phyloP scores from a whole-genome alignment of 2,797 vertebrate species.

The Lagodon rhomboides region DNA sequence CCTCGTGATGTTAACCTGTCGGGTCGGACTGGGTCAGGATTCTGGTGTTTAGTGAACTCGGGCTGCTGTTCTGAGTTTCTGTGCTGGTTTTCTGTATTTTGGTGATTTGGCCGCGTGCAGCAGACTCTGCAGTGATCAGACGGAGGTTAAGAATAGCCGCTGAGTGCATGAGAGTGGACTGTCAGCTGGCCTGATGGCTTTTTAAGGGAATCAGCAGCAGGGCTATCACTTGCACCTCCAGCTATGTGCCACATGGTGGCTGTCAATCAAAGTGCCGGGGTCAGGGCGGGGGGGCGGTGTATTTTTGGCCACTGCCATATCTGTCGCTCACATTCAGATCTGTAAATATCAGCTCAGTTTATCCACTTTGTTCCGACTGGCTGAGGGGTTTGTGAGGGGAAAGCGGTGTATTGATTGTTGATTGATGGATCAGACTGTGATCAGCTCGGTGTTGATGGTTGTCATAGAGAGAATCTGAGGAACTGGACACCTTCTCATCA shows the following conservation, averaged over 20 bases:
- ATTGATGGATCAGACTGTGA: constrained; percentile 3
- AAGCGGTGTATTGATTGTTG: background rate
- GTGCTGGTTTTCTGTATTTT: constrained; percentile 24
- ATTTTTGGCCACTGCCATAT: constrained; percentile 95
- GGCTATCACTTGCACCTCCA: constrained; percentile 88
- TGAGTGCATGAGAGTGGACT: constrained; percentile 90
- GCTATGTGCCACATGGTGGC: constrained; percentile 94
- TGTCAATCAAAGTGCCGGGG: constrained; percentile 86
- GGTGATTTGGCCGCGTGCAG: constrained; percentile 20
- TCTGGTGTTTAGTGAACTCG: background rate
- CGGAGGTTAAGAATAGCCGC: constrained; percentile 93
- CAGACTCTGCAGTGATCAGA: constrained; percentile 79
- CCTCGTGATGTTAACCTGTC: too few species aligned
- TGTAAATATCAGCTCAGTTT: constrained; percentile 59
- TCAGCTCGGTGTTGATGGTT: background rate
- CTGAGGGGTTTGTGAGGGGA: too few species aligned
- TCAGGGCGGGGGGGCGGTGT: constrained; percentile 68
- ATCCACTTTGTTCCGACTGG: background rate
- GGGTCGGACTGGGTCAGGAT: background rate
- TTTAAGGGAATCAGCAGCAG: constrained; percentile 97
- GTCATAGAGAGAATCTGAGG: background rate
- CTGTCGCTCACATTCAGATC: constrained; percentile 81
- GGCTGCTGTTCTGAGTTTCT: background rate
- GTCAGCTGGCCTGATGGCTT: constrained; percentile 92
- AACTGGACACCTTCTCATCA: background rate